Percentiles rank a stretch among this genome's conserved stretches.
These are phyloP conservation scores for Hirtodrosophila histrioides DNA, from an alignment of 2,888 invertebrate species.

Conservation along the genomic window DNA sequence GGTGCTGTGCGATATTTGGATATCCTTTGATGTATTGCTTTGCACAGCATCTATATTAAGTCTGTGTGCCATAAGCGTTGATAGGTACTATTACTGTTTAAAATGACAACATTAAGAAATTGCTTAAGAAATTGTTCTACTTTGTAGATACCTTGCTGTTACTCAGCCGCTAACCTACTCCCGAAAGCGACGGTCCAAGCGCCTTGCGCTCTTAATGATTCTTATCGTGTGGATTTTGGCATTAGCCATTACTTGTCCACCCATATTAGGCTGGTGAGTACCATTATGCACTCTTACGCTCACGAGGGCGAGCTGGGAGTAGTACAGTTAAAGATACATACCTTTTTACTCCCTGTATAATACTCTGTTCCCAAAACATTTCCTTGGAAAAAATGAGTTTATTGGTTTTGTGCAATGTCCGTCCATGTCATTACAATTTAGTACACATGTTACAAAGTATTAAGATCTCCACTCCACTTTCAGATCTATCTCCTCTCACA, in stretches of 20 bases:
- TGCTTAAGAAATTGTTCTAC: background rate
- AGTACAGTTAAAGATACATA: conserved; percentile 18
- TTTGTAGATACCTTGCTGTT: conserved; percentile 92
- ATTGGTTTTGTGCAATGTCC: no score
- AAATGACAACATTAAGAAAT: background rate
- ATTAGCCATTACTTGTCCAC: conserved; percentile 96
- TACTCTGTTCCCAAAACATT: no score
- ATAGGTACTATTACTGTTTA: conserved; percentile 45
- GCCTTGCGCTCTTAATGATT: conserved; percentile 93
- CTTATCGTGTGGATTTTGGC: conserved; percentile 95
- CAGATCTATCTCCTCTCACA: no score
- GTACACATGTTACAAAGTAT: no score
- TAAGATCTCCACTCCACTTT: no score
- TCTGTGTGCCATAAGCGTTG: conserved; percentile 62
- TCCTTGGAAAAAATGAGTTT: no score
- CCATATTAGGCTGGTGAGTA: conserved; percentile 95
- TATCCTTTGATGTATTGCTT: conserved; percentile 95
- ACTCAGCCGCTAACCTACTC: conserved; percentile 97
- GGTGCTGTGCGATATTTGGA: conserved; percentile 95
- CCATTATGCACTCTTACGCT: conserved; percentile 14
- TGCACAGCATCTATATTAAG: conserved; percentile 76
- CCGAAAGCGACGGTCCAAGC: conserved; percentile 92
- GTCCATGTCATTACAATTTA: no score
- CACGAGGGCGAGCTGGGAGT: conserved; percentile 3
- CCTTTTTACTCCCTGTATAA: no score